Percentiles rank a stretch among this genome's conserved stretches.
Evolutionary conservation across 2,888 invertebrate genomes (phyloP).

Genomic region (Danaus chrysippus): DNA sequence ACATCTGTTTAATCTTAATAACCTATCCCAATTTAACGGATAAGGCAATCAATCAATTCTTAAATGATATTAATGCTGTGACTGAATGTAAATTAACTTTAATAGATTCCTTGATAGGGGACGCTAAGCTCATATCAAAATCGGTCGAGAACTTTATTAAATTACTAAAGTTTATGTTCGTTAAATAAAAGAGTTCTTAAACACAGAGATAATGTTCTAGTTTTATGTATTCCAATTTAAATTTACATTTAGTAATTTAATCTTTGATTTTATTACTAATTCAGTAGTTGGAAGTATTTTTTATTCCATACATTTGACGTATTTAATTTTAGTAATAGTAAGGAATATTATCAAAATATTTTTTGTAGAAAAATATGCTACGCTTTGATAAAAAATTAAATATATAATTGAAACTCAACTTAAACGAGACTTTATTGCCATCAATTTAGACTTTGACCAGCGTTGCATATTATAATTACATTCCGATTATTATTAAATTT

Average conservation of each 20-base stretch:
- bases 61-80: conserved; percentile 50
- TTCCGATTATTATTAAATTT: not conserved
- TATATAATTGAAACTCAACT: too few relatives aligned
- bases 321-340: too few relatives aligned
- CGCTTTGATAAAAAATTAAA: too few relatives aligned
- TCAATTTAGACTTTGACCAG: not conserved
- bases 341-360: too few relatives aligned
- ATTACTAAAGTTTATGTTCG: conserved; percentile 40
- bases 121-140: conserved; percentile 22
- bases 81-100: conserved; percentile 65
- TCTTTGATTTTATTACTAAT: not conserved
- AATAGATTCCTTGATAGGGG: conserved; percentile 50
- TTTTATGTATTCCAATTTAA: conserved; percentile 6
- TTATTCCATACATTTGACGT: too few relatives aligned
- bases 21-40: conserved; percentile 27
- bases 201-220: conserved; percentile 2
- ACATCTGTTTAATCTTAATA: not conserved
- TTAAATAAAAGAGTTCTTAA: conserved; percentile 17
- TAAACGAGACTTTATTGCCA: too few relatives aligned
- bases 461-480: not conserved
- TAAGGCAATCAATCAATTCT: conserved; percentile 66
- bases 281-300: too few relatives aligned
- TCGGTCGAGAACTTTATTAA: conserved; percentile 46
- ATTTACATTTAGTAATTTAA: conserved; percentile 1
- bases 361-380: too few relatives aligned